Evolutionary conservation across 2,888 invertebrate species (phyloP), one percentile per base, ranked within the genome.

Genomic region (Eristalis pertinax): DNA sequence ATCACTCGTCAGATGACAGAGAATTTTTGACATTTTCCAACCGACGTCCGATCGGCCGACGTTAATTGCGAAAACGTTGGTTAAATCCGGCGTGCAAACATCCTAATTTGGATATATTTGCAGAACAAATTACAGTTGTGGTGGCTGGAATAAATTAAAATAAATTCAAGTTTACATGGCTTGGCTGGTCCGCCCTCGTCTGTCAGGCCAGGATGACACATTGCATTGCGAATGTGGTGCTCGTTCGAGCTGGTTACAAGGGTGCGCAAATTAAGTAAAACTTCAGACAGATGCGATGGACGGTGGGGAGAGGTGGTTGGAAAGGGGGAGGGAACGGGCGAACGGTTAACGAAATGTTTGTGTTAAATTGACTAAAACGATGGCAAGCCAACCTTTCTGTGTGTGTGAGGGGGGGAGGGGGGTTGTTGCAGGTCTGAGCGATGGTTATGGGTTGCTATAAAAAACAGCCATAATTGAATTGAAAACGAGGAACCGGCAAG

Each of bases 101-200:
- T 89, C 84, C 89, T 89, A 89, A 90, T 90, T 90, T 89, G 89
- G 89, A 89, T 90, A 90, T 91, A 88, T 92, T 92, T 92, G 91
- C 91, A 90, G 90, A 91, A 92, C 92, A 91, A 92, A 92, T 92
- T 92, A 92, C 92, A 90, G 88, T 89, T 90, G 89, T 90, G 91
- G 91, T 91, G 90, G 86, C 89, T 90, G 89, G 89, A 90, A 91
- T 91, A 90, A 90, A 91, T 90, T 90, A 90, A 90, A 89, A 70
- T 81, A 78, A 75, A 77, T 13, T 67, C 78, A 56, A 50, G 38
- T 43, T 43, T 43, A 43, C 43, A 43, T n/a, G 43, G 43, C 4
- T 1, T 67, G 35, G 35, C 35, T 26, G 10, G 38, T 4, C 68
- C 77, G 32, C 72, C 58, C 64, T n/a, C 64, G 67, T 73, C 35